Percentiles rank a stretch among this genome's conserved stretches.
Evolutionary conservation across 2,113 vertebrate species (phyloP).

Genomic region (Sinocyclocheilus anshuiensis): DNA sequence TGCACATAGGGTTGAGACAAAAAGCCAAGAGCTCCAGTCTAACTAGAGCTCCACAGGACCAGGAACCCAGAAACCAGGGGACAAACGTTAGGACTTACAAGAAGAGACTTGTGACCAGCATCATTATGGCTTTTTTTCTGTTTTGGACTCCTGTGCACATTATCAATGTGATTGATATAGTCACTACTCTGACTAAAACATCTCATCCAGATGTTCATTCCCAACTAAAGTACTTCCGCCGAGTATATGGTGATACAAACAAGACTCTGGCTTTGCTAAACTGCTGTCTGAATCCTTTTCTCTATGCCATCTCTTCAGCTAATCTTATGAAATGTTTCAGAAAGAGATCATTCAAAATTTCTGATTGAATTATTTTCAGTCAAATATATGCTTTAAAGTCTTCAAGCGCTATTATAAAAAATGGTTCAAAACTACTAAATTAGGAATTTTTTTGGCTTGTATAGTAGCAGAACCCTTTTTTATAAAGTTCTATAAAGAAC

Average conservation of each 20-base stretch:
- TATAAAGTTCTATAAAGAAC: too few species aligned
- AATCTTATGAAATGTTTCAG: constrained; percentile 6
- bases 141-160: constrained; percentile 75
- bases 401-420: too few species aligned
- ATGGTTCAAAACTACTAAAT: too few species aligned
- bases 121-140: constrained; percentile 68
- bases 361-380: not conserved
- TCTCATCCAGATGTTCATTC: constrained; percentile 10
- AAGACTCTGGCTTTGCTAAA: constrained; percentile 27
- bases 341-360: not conserved
- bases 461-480: too few species aligned
- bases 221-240: constrained; percentile 46
- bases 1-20: not conserved
- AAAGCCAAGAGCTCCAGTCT: not conserved
- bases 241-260: constrained; percentile 54
- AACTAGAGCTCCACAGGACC: not conserved
- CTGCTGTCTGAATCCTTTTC: constrained; percentile 75
- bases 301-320: constrained; percentile 71
- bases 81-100: constrained; percentile 8
- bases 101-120: constrained; percentile 66
- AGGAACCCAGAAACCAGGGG: not conserved
- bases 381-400: too few species aligned
- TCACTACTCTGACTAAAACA: constrained; percentile 48
- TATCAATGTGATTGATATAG: constrained; percentile 67
- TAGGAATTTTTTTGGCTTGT: too few species aligned